Evolutionary conservation across 2,888 invertebrate genomes (phyloP), one percentile per base, ranked within the genome.

Genomic region (Lithophane socia): DNA sequence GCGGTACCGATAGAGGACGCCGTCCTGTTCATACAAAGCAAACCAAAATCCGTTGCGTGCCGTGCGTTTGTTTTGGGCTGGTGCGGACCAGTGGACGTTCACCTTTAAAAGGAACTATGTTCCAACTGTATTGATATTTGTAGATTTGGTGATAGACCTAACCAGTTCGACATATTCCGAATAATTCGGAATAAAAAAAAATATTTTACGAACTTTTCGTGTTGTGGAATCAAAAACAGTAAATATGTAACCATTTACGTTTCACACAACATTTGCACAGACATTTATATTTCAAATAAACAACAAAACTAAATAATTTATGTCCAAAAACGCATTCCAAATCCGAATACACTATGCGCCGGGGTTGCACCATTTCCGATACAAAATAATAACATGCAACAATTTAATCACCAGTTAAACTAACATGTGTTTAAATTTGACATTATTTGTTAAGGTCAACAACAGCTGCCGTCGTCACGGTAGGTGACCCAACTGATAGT

Each of bases 391-490:
- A 75, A 70, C 63, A 80, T 73, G 78, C 63, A 82, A 77, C 80
- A 75, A 80, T 75, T 86, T 84, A 66, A 86, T 70, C 80, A 49
- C 73, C 68, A 63, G 84, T 87, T 85, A 86, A 83, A 77, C 67
- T 73, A 90, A 85, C 87, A 82, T 87, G 88, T 87, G 83, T 87
- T 89, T 89, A 87, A 86, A 84, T 86, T 88, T 89, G 90, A 89
- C 89, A 90, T 90, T 90, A 89, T 87, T 86, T 86, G 89, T 87
- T 88, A 87, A 89, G 77, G 87, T 83, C 68, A 80, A 77, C 75
- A 87, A 81, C 87, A 88, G 87, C 84, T 85, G 87, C 37, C 37
- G 71, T 44, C 79, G 89, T 89, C 78, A 91, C 87, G 91, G 90
- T 90, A 70, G 80, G 87, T 89, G 84, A 88, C 65, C 80, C 56